Base-by-base conservation (phyloP, 2,113 vertebrate genomes). In the Ceyx margarethae region DNA sequence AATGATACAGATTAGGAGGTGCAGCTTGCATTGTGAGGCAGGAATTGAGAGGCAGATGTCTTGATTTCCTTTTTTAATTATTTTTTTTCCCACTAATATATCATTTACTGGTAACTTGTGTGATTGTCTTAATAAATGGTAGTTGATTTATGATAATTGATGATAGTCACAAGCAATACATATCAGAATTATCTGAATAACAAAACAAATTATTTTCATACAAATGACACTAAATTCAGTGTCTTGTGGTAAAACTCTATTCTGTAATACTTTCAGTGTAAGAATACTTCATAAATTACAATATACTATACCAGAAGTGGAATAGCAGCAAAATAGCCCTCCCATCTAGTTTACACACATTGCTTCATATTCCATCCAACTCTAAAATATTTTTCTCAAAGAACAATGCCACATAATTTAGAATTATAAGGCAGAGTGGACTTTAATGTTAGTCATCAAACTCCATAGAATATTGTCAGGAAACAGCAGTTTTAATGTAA, bases 381-480 rank as follows among this genome's bases (percentile, higher is more conserved):
- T 92, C 56, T 84, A 81, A 94, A 93, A 82, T 92, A 69, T 67
- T 89, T 84, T 96, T 95, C 83, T 89, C 45, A 72, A 62, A 84
- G 35, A 65, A 50, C 57, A 58, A 17, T 56, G 35, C 20, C n/a
- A 29, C 10, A 10, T 83, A 74, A 81, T 65, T 81, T 74, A 13
- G 33, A 69, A 85, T 51, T 56, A 51, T 75, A 58, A 17, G 0
- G 2, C 12, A 12, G n/a, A 64, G 26, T 90, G 53, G 31, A 62
- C 80, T 84, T 83, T 40, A 25, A 15, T 4, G 13, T 77, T 67
- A 85, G 40, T 87, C 69, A 77, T 92, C 88, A 76, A 87, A 67
- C 72, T 91, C 72, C 48, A 29, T 43, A 61, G 53, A 64, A 29
- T 10, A 0, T 23, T 85, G 85, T 6, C 75, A 68, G 62, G 50